Percentiles rank a stretch among this genome's conserved stretches.
phyloP scores from a whole-genome alignment of 1,140 invertebrate species.

The Drosophila tani region DNA sequence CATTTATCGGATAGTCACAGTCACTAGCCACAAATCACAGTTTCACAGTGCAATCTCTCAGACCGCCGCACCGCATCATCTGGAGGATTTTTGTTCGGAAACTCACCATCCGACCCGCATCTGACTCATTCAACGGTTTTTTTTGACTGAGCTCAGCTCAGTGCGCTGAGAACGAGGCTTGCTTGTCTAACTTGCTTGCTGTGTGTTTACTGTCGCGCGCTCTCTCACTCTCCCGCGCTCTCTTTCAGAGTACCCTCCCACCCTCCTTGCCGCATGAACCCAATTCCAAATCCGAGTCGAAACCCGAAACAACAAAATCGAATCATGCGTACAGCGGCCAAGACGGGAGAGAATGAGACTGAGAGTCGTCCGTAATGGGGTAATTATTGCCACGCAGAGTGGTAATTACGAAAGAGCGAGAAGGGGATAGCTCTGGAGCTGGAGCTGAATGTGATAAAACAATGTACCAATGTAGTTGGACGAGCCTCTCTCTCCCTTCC shows the following conservation, averaged over 20 bases:
- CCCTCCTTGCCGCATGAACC: neutral
- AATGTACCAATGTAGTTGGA: conserved; percentile 58
- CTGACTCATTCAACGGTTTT: conserved; percentile 54
- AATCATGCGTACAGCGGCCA: conserved; percentile 35
- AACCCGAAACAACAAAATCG: conserved; percentile 13
- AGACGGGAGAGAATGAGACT: conserved; percentile 18
- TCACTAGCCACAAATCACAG: conserved; percentile 15
- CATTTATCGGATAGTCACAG: conserved; percentile 13
- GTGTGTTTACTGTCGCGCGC: neutral
- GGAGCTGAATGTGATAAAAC: conserved; percentile 62
- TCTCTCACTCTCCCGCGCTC: conserved; percentile 9
- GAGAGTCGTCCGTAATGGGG: conserved; percentile 55
- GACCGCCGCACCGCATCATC: conserved; percentile 10
- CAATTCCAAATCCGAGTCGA: neutral
- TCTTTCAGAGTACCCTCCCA: neutral
- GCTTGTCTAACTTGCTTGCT: conserved; percentile 11
- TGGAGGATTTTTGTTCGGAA: conserved; percentile 2
- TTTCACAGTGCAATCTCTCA: neutral
- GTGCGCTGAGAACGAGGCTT: conserved; percentile 12
- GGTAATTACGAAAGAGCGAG: conserved; percentile 74
- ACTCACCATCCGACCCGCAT: conserved; percentile 60
- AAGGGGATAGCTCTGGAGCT: conserved; percentile 14
- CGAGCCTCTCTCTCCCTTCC: conserved; percentile 26
- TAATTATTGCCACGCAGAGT: conserved; percentile 78
- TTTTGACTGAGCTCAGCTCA: conserved; percentile 33